These are phyloP conservation scores for Tachuris rubrigastra DNA, from an alignment of 2,113 vertebrate genomes.

Conservation along the genomic window DNA sequence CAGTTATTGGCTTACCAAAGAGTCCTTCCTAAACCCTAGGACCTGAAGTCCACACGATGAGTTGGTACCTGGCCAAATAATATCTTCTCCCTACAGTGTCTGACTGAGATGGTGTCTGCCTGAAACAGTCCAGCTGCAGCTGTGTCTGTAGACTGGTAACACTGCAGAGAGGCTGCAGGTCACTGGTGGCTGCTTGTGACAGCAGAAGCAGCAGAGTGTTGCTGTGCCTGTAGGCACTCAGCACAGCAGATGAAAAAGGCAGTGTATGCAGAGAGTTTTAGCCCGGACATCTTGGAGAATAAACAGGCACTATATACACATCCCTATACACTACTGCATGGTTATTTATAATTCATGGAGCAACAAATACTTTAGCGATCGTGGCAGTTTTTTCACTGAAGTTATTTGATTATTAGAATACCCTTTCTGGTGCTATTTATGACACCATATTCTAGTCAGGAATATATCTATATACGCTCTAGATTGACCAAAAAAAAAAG, in stretches of 20 bases:
- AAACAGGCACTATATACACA: background rate
- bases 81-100: background rate
- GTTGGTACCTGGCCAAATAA: background rate
- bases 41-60: background rate
- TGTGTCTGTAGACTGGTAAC: accelerated
- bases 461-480: background rate
- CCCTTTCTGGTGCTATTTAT: background rate
- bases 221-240: background rate
- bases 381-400: background rate
- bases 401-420: background rate
- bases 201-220: background rate
- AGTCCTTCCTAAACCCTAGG: background rate
- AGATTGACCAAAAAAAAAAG: background rate
- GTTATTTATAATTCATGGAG: background rate
- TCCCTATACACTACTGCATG: too few relatives aligned
- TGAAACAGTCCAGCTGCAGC: background rate
- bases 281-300: background rate
- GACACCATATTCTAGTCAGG: background rate
- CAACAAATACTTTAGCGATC: background rate
- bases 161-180: background rate
- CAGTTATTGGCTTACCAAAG: background rate
- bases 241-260: background rate
- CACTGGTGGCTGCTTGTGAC: background rate
- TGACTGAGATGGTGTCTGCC: background rate
- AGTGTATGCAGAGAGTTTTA: background rate